Conservation (phyloP, 2,113 vertebrate genomes). For the Malurus alboscapulatus region DNA sequence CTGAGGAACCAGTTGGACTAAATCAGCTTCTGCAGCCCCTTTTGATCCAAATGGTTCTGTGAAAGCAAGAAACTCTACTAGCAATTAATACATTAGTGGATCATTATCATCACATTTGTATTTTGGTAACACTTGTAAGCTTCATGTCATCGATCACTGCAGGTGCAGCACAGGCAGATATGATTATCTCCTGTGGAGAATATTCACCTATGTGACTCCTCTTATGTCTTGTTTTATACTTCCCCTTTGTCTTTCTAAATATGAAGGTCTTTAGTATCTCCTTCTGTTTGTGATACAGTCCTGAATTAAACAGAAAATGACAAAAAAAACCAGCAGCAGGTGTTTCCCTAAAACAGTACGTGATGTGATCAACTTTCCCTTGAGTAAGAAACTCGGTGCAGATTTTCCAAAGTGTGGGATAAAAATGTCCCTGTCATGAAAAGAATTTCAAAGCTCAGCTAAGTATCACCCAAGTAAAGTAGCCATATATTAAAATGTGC, state of each 20-base stretch:
- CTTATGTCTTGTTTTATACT: background rate
- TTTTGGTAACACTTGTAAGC: background rate
- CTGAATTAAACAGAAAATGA: background rate
- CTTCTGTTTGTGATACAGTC: background rate
- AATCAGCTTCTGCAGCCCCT: background rate
- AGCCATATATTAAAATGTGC: background rate
- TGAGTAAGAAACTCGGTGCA: background rate
- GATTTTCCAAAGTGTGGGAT: background rate
- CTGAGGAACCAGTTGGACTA: background rate
- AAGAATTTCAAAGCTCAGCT: background rate
- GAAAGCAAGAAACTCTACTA: background rate
- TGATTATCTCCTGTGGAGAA: background rate
- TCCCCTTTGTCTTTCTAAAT: background rate
- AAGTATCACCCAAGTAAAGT: background rate
- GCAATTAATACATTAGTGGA: background rate
- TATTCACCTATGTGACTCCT: background rate
- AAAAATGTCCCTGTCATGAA: background rate
- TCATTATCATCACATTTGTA: background rate
- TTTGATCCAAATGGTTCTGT: background rate
- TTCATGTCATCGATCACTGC: background rate
- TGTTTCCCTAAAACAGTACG: background rate
- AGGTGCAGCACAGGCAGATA: background rate
- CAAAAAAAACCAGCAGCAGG: background rate
- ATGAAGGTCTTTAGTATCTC: background rate
- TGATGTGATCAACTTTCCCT: background rate